Evolutionary conservation across 2,113 vertebrate species (phyloP).

Genomic region (Coracopsis vasa): DNA sequence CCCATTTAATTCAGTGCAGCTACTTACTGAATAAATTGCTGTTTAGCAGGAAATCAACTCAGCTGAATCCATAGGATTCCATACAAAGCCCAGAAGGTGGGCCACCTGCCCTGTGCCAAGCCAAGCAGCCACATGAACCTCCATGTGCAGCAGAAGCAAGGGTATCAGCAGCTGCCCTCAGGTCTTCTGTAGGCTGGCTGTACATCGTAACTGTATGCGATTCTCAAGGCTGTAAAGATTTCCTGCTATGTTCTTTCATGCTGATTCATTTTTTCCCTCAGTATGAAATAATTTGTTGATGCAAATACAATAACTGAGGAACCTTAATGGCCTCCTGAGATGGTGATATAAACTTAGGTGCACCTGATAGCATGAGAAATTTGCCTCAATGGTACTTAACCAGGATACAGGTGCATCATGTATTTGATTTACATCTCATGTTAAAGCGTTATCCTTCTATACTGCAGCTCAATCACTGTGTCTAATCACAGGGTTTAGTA

Average conservation of each 20-base stretch:
- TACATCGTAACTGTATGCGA: fast-evolving
- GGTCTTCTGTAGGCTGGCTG: not conserved
- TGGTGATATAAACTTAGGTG: not conserved
- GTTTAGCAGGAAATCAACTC: not conserved
- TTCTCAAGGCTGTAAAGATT: not conserved
- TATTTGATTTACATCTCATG: slow-evolving; percentile 17
- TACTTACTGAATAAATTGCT: not conserved
- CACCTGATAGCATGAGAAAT: not conserved
- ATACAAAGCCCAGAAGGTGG: not conserved
- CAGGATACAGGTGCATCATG: not conserved
- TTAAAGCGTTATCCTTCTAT: not conserved
- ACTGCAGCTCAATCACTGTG: slow-evolving; percentile 15
- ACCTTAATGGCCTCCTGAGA: not conserved
- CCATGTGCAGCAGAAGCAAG: not conserved
- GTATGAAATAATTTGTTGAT: not conserved
- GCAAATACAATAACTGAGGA: not conserved
- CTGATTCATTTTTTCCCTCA: not conserved
- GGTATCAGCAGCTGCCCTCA: not conserved
- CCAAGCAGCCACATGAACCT: not conserved
- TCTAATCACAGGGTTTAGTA: slow-evolving; percentile 40
- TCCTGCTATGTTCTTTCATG: not conserved
- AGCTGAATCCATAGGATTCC: not conserved
- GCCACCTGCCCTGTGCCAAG: not conserved
- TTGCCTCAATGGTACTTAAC: not conserved
- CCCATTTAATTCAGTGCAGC: not conserved